phyloP scores from a whole-genome alignment of 2,797 vertebrate species.

The Gymnothorax reevesii region DNA sequence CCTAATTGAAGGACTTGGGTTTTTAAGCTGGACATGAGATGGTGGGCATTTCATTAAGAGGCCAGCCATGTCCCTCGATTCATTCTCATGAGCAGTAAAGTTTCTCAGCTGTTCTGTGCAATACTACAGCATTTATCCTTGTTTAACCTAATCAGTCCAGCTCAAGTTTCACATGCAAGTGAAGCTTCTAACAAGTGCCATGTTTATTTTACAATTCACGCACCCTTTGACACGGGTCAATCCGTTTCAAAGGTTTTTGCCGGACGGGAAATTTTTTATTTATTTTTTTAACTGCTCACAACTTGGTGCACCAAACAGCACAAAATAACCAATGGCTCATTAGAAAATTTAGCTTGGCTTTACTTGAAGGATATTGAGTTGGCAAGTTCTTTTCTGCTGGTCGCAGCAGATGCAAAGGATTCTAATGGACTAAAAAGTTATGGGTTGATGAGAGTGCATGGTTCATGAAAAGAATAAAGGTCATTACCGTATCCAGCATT shows the following conservation, averaged over 20 bases:
- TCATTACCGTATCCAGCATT: slow-evolving; percentile 87
- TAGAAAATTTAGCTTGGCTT: not conserved
- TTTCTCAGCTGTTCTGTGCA: slow-evolving; percentile 4
- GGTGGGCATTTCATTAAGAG: slow-evolving; percentile 4
- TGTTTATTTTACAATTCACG: slow-evolving; percentile 10
- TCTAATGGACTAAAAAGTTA: not conserved
- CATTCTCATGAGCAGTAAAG: slow-evolving; percentile 1
- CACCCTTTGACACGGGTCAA: not conserved
- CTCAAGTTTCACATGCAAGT: not conserved
- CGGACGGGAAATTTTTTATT: not conserved
- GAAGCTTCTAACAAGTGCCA: not conserved
- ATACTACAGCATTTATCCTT: not conserved
- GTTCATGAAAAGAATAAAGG: not conserved
- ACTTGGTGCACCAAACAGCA: not conserved
- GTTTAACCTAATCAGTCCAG: not conserved
- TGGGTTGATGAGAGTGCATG: not conserved
- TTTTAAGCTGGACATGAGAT: slow-evolving; percentile 13
- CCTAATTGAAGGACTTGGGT: slow-evolving; percentile 41
- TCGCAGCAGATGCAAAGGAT: not conserved
- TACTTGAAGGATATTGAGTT: not conserved
- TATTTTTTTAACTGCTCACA: not conserved
- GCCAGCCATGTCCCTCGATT: not conserved
- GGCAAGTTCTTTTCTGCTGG: not conserved
- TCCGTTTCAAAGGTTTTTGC: not conserved
- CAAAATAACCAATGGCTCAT: not conserved